Base-by-base conservation (phyloP, 2,113 vertebrate genomes). In the Passer montanus region DNA sequence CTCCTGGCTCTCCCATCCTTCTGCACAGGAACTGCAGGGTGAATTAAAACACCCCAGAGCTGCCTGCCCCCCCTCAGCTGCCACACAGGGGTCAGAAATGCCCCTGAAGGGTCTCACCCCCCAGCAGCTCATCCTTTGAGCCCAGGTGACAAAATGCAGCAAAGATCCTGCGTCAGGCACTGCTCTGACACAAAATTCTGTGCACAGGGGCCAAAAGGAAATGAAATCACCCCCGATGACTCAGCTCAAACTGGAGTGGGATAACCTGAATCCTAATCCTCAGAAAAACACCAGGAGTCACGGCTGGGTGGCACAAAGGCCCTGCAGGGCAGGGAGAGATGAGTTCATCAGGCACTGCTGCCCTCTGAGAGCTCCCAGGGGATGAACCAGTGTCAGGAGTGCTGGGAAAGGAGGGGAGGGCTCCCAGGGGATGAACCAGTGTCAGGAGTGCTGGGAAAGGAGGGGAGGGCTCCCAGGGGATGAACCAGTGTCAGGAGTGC, bases 401-500 rank as follows among this genome's bases (percentile, higher is more conserved):
- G 39, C 39, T 41, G 39, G 39, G 39, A 11, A 41, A 12, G 39
- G 39, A 41, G 39, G 39, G 39, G 11, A 41, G 39, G 39, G 39
- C 11, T 41, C 39, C 39, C 39, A 41, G 39, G 39, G 39, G 12
- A 41, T 41, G 39, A 41, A 41, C 39, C n/a, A n/a, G n/a, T n/a
- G n/a, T n/a, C n/a, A n/a, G n/a, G n/a, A n/a, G n/a, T n/a, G 39
- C 39, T 41, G 11, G 39, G 39, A 11, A 41, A 9, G 39, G 9
- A 13, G 39, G 39, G 39, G 39, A 41, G 39, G 39, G 39, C 13
- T 41, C 39, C 39, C 39, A 41, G 53, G 53, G 80, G 19, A 13
- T 4, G 7, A 60, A 84, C 13, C 84, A 17, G 2, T 12, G 26
- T 0, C 1, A 28, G 2, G 5, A 33, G 24, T 1, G 11, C 4